Percentiles rank a stretch among this genome's conserved stretches.
Evolutionary conservation across 2,888 invertebrate genomes (phyloP).

Genomic region (Tinea semifulvella): DNA sequence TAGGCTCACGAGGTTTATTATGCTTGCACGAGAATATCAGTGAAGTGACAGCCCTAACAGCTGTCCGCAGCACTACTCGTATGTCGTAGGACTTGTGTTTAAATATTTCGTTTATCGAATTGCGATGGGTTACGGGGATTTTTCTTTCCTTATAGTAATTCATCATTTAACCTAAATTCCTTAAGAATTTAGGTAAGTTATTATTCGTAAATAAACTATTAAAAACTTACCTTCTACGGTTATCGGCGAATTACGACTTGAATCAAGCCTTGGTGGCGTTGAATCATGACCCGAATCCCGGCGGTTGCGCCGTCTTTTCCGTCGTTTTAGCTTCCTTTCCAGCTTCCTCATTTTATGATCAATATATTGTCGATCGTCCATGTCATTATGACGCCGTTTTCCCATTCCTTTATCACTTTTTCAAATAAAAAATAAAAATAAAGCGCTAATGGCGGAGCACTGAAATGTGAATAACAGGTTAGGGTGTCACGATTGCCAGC

Average conservation of each 20-base stretch:
- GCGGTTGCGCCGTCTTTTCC: not conserved
- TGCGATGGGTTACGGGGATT: not conserved
- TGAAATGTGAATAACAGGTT: not conserved
- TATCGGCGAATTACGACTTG: not conserved
- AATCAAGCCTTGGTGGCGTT: not conserved
- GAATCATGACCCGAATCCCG: not conserved
- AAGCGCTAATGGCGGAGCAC: constrained; percentile 6
- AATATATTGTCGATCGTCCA: not conserved
- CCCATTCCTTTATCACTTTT: not conserved
- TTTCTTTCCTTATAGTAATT: not conserved
- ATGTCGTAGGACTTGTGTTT: not conserved
- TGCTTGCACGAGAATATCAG: not conserved
- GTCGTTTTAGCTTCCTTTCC: not conserved
- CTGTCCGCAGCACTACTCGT: not conserved
- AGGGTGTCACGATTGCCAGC: too few relatives aligned
- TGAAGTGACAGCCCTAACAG: not conserved
- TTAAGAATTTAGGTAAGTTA: not conserved
- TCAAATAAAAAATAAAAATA: not conserved
- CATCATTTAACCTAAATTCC: not conserved
- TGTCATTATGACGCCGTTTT: not conserved
- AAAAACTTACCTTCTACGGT: not conserved
- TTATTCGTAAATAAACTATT: not conserved
- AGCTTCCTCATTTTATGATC: not conserved
- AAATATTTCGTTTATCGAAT: not conserved
- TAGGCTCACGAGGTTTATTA: not conserved